These are phyloP conservation scores for Pseudotriccus pelzelni DNA, from an alignment of 2,797 vertebrate genomes.

Conservation along the genomic window DNA sequence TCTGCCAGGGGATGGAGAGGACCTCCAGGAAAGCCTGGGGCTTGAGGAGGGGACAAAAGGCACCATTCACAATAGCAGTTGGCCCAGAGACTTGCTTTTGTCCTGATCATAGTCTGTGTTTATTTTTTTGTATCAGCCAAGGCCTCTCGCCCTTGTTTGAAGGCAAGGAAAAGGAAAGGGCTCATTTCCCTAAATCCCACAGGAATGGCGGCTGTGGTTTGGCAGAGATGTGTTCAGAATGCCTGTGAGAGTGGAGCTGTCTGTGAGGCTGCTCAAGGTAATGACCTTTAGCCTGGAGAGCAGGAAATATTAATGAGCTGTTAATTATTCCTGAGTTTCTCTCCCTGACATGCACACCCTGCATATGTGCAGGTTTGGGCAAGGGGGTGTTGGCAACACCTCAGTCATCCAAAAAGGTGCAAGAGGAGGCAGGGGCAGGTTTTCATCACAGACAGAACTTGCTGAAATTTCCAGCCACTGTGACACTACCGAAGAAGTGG, in stretches of 20 bases:
- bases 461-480: neutral
- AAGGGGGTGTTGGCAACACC: neutral
- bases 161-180: neutral
- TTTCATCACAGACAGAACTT: neutral
- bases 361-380: rapidly evolving
- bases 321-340: neutral
- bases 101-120: neutral
- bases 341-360: neutral
- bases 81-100: neutral
- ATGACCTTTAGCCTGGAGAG: neutral
- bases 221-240: neutral
- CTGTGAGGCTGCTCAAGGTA: neutral
- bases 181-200: neutral
- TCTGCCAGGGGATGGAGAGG: neutral
- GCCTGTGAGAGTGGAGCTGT: neutral
- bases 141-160: neutral
- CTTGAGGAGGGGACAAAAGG: neutral
- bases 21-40: neutral
- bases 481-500: neutral
- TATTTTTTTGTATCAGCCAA: constrained; percentile 17
- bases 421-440: neutral
- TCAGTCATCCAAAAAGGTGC: neutral
- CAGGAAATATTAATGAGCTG: constrained; percentile 10
- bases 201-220: constrained; percentile 6
- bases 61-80: neutral